A percentile compares a stretch with the other conserved stretches of the same genome.
Evolutionary conservation across 1,140 invertebrate species (phyloP).

Genomic region (Drosophila parabipectinata): DNA sequence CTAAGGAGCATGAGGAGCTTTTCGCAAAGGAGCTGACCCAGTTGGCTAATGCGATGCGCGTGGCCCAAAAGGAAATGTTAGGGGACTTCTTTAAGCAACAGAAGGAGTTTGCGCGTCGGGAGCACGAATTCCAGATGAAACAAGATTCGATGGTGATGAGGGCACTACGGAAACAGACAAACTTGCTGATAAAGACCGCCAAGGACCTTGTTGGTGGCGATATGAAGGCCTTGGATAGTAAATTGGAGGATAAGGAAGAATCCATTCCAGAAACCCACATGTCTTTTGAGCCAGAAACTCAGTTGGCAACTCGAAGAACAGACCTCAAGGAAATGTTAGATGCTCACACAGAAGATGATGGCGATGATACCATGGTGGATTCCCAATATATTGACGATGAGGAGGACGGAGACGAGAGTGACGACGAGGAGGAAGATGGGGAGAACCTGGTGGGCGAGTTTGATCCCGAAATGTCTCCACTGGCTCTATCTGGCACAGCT

Average conservation of each 20-base stretch:
- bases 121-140: constrained; percentile 74
- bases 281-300: constrained; percentile 19
- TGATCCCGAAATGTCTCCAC: constrained; percentile 32
- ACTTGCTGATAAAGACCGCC: constrained; percentile 52
- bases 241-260: not conserved
- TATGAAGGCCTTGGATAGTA: not conserved
- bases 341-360: constrained; percentile 3
- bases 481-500: constrained; percentile 29
- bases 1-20: constrained; percentile 42
- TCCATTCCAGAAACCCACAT: constrained; percentile 26
- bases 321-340: not conserved
- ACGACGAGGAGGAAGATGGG: constrained; percentile 16
- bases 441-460: constrained; percentile 22
- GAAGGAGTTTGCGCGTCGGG: constrained; percentile 62
- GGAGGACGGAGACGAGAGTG: constrained; percentile 16
- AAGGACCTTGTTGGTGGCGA: constrained; percentile 29
- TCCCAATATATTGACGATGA: constrained; percentile 8
- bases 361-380: constrained; percentile 2
- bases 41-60: constrained; percentile 55
- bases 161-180: constrained; percentile 67
- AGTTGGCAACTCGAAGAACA: constrained; percentile 2
- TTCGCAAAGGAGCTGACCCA: constrained; percentile 65
- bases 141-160: constrained; percentile 69
- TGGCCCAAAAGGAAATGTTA: constrained; percentile 68
- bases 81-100: constrained; percentile 72